Evolutionary conservation across 1,140 invertebrate genomes (phyloP).

Genomic region (silkworm (Bombyx mori)): ASM3026992v2 NC_085133.1:3006501-3007000

Average conservation of each 20-base stretch:
- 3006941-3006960: constrained; percentile 5
- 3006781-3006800: no score
- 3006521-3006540: no score
- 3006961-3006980: constrained; percentile 4
- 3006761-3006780: constrained; percentile 35
- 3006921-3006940: constrained; percentile 1
- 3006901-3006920: no score
- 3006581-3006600: no score
- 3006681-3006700: constrained; percentile 54
- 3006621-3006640: constrained; percentile 66
- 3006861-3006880: no score
- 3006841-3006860: no score
- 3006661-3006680: constrained; percentile 67
- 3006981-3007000: constrained; percentile 13
- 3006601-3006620: constrained; percentile 1
- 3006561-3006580: no score
- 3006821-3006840: not conserved
- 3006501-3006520: no score
- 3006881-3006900: no score
- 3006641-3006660: constrained; percentile 69
- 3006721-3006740: constrained; percentile 1
- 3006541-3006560: no score
- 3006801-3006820: no score
- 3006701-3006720: constrained; percentile 37
- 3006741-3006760: constrained; percentile 32